A percentile compares a stretch with the other conserved stretches of the same genome.
Evolutionary conservation across 2,797 vertebrate species (phyloP).

Genomic region (Pangasius sanitwongsei): DNA sequence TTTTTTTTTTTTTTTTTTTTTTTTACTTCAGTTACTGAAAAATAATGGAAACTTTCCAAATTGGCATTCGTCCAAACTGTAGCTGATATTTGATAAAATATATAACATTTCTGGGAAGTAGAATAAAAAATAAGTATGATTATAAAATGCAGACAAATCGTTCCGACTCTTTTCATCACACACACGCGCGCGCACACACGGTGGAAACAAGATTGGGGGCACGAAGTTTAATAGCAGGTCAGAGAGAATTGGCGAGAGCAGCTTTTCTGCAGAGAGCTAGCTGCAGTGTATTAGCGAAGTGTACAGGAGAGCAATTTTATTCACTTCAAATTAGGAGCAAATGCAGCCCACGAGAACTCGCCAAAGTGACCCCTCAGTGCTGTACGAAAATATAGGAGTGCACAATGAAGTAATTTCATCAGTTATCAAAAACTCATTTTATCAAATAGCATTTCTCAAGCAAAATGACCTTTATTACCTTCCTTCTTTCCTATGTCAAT

Average conservation of each 20-base stretch:
- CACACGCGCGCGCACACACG: background rate
- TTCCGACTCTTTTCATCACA: background rate
- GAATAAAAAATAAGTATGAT: background rate
- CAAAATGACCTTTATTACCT: background rate
- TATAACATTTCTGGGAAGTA: background rate
- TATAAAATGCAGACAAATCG: background rate
- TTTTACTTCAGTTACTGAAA: background rate
- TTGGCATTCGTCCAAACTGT: background rate
- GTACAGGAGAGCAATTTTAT: conserved; percentile 20
- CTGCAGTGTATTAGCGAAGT: background rate
- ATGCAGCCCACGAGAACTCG: conserved; percentile 4
- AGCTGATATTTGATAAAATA: background rate
- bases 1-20: background rate
- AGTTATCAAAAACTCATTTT: conserved; percentile 1
- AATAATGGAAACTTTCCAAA: background rate
- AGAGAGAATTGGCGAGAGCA: conserved; percentile 11
- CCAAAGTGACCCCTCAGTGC: conserved; percentile 2
- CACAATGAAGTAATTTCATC: conserved; percentile 9
- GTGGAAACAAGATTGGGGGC: conserved; percentile 1
- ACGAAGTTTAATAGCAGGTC: conserved; percentile 29
- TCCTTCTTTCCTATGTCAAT: background rate
- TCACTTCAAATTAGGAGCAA: conserved; percentile 19
- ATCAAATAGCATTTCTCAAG: background rate
- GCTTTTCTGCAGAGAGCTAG: background rate
- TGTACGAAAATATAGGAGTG: background rate